Conservation (phyloP, 1,140 invertebrate genomes). For the Ips typographus region DNA sequence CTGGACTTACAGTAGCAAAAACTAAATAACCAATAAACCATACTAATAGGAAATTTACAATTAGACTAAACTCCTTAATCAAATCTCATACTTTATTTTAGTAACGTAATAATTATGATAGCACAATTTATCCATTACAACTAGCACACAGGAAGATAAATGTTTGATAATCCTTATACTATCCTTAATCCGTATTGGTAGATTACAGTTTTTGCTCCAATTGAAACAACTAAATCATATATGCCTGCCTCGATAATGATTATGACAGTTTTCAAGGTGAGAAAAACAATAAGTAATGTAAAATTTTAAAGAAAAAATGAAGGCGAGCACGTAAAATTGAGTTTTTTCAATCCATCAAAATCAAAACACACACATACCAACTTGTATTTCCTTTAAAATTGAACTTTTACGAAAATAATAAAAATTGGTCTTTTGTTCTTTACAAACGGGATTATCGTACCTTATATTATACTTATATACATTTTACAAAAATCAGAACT, state of each 20-base stretch:
- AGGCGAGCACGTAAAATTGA: too few species aligned
- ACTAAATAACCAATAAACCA: too few species aligned
- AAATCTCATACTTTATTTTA: constrained; percentile 5
- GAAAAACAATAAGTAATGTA: too few species aligned
- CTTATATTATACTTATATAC: background rate
- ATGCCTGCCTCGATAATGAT: too few species aligned
- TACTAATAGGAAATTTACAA: too few species aligned
- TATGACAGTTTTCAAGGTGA: too few species aligned
- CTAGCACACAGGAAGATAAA: constrained; percentile 25
- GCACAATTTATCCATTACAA: background rate
- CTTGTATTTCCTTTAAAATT: too few species aligned
- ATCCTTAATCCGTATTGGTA: constrained; percentile 1
- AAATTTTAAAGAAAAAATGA: too few species aligned
- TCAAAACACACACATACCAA: too few species aligned
- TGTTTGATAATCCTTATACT: constrained; percentile 30
- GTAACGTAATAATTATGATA: constrained; percentile 4
- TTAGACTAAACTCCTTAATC: background rate
- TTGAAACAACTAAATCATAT: too few species aligned
- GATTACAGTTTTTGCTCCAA: background rate
- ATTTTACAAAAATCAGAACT: background rate
- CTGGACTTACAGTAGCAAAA: too few species aligned
- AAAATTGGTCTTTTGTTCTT: background rate
- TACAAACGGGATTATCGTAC: background rate
- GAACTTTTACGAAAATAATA: background rate
- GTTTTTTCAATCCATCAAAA: too few species aligned